These are phyloP conservation scores for Pristis pectinata DNA, from an alignment of 2,797 vertebrate species.

Conservation along the genomic window DNA sequence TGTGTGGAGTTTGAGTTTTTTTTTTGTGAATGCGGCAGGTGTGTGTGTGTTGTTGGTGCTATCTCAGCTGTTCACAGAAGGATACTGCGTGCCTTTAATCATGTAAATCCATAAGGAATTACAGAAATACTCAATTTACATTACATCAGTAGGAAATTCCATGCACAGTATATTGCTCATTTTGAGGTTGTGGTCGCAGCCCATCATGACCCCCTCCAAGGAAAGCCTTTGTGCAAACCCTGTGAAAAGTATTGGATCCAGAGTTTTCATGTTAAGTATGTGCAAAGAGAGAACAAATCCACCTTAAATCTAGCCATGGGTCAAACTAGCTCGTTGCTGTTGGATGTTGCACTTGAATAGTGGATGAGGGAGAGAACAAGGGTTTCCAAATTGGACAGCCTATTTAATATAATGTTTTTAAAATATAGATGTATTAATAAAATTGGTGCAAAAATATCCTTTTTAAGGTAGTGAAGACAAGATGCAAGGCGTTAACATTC, in stretches of 20 bases:
- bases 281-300: neutral
- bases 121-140: slow-evolving; percentile 13
- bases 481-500: neutral
- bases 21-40: neutral
- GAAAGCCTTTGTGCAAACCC: slow-evolving; percentile 8
- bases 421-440: slow-evolving; percentile 25
- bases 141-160: slow-evolving; percentile 8
- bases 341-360: slow-evolving; percentile 32
- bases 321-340: slow-evolving; percentile 16
- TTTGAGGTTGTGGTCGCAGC: neutral
- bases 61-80: slow-evolving; percentile 20
- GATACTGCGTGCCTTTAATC: slow-evolving; percentile 20
- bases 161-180: neutral
- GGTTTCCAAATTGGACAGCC: slow-evolving; percentile 37
- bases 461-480: neutral
- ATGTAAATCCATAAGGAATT: slow-evolving; percentile 21
- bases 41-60: slow-evolving; percentile 23
- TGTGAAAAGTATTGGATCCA: slow-evolving; percentile 5
- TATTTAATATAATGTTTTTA: slow-evolving; percentile 30
- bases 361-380: neutral
- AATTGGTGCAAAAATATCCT: slow-evolving; percentile 29
- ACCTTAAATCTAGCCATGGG: neutral
- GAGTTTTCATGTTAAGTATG: neutral
- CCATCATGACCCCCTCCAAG: neutral
- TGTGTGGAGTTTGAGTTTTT: neutral